A percentile compares a stretch with the other conserved stretches of the same genome.
phyloP scores from a whole-genome alignment of 2,888 invertebrate genomes.

The Macaria liturata region DNA sequence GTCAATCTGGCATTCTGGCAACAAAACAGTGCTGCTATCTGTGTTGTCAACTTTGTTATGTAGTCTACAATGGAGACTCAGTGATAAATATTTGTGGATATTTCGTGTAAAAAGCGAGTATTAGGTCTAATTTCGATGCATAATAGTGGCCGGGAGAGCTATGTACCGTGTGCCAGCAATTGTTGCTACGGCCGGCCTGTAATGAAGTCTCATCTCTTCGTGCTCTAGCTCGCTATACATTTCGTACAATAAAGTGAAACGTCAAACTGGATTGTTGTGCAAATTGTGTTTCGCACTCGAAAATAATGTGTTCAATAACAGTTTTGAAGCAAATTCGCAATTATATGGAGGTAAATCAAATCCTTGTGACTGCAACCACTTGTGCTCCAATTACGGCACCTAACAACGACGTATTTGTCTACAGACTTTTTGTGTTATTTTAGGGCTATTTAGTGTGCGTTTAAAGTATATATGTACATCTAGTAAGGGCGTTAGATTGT shows the following conservation, averaged over 20 bases:
- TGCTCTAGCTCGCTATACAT: conserved; percentile 77
- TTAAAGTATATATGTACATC: neutral
- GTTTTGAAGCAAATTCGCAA: conserved; percentile 10
- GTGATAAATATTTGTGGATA: conserved; percentile 85
- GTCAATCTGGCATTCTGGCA: conserved; percentile 83
- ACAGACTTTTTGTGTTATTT: conserved; percentile 41
- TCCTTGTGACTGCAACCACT: conserved; percentile 1
- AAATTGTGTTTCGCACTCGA: conserved; percentile 45
- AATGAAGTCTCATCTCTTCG: conserved; percentile 2
- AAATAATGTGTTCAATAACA: conserved; percentile 34
- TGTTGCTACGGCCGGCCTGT: neutral
- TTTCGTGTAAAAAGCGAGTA: conserved; percentile 38
- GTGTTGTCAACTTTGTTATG: conserved; percentile 89
- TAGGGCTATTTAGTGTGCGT: conserved; percentile 22
- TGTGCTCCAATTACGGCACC: neutral
- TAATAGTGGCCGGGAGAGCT: no score
- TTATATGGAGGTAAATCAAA: conserved; percentile 38
- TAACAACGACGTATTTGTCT: conserved; percentile 50
- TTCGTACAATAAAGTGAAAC: conserved; percentile 75
- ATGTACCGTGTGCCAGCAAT: conserved; percentile 1
- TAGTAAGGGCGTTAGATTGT: neutral
- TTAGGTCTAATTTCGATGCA: neutral
- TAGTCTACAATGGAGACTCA: conserved; percentile 84
- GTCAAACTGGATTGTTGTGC: conserved; percentile 71
- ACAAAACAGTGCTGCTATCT: conserved; percentile 89